These are phyloP conservation scores for Helobdella robusta DNA, from an alignment of 2,888 invertebrate species.

Conservation along the genomic window DNA sequence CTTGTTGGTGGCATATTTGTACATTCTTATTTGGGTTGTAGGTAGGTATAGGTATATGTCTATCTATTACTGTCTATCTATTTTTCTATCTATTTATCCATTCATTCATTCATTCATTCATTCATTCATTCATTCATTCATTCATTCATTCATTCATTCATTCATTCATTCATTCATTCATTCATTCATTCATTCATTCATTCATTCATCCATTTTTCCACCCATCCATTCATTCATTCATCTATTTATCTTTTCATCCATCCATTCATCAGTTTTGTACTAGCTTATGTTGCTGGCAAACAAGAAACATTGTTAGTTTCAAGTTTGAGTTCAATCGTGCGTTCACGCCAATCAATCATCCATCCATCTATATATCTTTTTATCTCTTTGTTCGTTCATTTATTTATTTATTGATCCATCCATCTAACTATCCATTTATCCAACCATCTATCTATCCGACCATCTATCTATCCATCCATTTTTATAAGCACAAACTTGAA, in stretches of 20 bases:
- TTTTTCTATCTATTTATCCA: no score
- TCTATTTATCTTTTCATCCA: neutral
- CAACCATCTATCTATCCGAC: slow-evolving; percentile 1
- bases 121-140: slow-evolving; percentile 11
- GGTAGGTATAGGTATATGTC: no score
- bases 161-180: slow-evolving; percentile 11
- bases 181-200: slow-evolving; percentile 11
- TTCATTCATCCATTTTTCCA: neutral
- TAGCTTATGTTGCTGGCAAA: no score
- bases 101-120: slow-evolving; percentile 12
- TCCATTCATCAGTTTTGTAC: neutral
- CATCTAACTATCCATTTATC: neutral
- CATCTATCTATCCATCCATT: neutral
- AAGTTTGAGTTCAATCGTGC: neutral
- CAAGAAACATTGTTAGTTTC: neutral
- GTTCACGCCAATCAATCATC: neutral
- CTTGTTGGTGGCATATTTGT: no score
- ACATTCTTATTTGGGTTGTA: no score
- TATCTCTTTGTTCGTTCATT: neutral
- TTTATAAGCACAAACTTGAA: no score
- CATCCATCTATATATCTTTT: neutral
- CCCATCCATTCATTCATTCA: slow-evolving; percentile 3
- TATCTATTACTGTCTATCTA: no score
- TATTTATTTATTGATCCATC: neutral
- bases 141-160: slow-evolving; percentile 11